phyloP scores from a whole-genome alignment of 2,888 invertebrate species.

The Neria commutata region DNA sequence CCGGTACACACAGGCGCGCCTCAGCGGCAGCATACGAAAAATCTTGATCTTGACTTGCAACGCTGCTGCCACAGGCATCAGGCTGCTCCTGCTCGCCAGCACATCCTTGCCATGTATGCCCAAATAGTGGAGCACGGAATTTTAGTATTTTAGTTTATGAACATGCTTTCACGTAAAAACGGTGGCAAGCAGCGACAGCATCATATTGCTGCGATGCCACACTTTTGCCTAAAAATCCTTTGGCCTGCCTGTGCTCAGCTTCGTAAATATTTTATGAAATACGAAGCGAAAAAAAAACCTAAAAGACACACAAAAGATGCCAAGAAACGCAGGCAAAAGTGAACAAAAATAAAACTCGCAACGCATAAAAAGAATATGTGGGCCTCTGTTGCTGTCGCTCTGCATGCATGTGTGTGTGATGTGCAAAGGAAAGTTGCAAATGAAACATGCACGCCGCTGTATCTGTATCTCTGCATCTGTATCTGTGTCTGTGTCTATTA shows the following conservation, averaged over 20 bases:
- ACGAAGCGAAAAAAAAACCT: slow-evolving; percentile 17
- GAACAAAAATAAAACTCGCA: slow-evolving; percentile 20
- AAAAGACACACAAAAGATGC: not conserved
- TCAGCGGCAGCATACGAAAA: not conserved
- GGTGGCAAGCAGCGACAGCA: not conserved
- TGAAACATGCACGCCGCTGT: slow-evolving; percentile 2
- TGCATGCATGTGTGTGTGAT: not conserved
- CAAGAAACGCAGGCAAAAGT: slow-evolving; percentile 5
- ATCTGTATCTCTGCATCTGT: no score
- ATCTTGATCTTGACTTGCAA: slow-evolving; percentile 20
- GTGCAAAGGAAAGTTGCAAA: not conserved
- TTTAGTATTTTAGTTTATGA: slow-evolving; percentile 16
- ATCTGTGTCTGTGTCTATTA: not conserved
- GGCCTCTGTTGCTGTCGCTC: not conserved
- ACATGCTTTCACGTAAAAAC: slow-evolving; percentile 19
- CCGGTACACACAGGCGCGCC: slow-evolving; percentile 1
- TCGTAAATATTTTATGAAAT: slow-evolving; percentile 28
- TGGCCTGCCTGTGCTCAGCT: slow-evolving; percentile 8
- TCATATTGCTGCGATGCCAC: not conserved
- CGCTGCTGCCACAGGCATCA: not conserved
- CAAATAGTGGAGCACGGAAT: not conserved
- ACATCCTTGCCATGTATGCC: no score
- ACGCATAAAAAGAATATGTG: slow-evolving; percentile 31
- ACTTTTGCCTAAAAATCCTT: not conserved
- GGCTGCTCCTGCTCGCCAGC: no score